A percentile compares a stretch with the other conserved stretches of the same genome.
These are phyloP conservation scores for Carapus acus DNA, from an alignment of 2,797 vertebrate genomes.

Conservation along the genomic window DNA sequence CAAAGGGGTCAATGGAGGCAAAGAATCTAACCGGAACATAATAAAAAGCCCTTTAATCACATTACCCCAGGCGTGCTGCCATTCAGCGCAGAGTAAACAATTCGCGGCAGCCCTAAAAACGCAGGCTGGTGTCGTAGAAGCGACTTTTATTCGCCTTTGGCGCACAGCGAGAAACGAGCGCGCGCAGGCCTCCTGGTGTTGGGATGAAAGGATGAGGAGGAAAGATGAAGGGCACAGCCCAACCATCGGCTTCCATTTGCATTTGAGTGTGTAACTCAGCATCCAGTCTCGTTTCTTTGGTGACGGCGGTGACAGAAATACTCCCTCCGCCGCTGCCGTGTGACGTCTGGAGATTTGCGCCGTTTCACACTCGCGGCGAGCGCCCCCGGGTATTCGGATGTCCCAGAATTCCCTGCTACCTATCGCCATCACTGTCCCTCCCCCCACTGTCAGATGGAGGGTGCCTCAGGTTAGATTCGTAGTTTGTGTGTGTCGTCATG, in stretches of 20 bases:
- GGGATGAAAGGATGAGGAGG: constrained; percentile 13
- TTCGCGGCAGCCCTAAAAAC: no score
- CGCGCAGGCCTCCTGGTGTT: no score
- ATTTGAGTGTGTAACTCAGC: not conserved
- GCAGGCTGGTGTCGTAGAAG: no score
- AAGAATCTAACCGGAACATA: no score
- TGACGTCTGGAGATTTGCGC: constrained; percentile 27
- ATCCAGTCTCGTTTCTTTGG: no score
- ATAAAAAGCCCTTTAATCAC: no score
- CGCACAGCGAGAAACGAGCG: constrained; percentile 10
- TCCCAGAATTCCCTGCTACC: constrained; percentile 33
- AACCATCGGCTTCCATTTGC: constrained; percentile 13
- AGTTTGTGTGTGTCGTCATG: constrained; percentile 15
- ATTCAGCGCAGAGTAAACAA: no score
- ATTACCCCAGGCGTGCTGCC: no score
- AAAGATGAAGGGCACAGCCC: constrained; percentile 19
- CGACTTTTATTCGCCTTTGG: no score
- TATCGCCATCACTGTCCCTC: constrained; percentile 30
- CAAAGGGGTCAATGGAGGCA: no score
- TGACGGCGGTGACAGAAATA: constrained; percentile 32
- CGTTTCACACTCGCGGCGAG: constrained; percentile 19
- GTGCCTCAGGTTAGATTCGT: constrained; percentile 32
- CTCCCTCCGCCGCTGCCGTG: constrained; percentile 20
- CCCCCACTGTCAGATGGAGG: constrained; percentile 29
- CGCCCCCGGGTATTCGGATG: constrained; percentile 42